Evolutionary conservation across 1,140 invertebrate species (phyloP).

Genomic region (Notospermus geniculatus): DNA sequence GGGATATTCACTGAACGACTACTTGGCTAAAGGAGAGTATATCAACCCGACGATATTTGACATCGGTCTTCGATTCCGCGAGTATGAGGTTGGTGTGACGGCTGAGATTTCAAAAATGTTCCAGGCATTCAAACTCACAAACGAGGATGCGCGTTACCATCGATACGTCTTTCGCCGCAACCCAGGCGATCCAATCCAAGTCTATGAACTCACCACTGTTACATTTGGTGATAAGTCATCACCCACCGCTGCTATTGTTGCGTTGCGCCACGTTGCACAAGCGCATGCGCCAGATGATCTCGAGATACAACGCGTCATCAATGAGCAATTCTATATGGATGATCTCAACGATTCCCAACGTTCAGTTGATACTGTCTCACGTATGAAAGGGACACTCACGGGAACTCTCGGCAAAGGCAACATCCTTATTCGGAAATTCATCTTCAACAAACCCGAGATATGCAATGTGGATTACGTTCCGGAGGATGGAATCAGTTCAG

Average conservation of each 20-base stretch:
- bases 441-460: neutral
- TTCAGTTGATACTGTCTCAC: neutral
- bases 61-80: neutral
- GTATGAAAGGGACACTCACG: neutral
- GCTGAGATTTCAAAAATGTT: constrained; percentile 5
- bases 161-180: neutral
- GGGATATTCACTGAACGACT: constrained; percentile 8
- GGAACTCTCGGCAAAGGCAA: neutral
- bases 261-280: constrained; percentile 2
- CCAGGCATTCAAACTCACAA: neutral
- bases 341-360: constrained; percentile 4
- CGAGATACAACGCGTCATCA: constrained; percentile 6
- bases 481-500: neutral
- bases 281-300: neutral
- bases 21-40: neutral
- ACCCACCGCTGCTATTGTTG: neutral
- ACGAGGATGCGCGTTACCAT: neutral
- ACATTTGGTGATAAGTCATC: constrained; percentile 2
- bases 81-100: constrained; percentile 4
- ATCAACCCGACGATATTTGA: neutral
- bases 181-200: neutral
- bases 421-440: neutral
- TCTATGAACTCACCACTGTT: constrained; percentile 3
- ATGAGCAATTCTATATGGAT: constrained; percentile 1
- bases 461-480: neutral